Evolutionary conservation across 2,113 vertebrate species (phyloP).

Genomic region (Actinemys pallida): DNA sequence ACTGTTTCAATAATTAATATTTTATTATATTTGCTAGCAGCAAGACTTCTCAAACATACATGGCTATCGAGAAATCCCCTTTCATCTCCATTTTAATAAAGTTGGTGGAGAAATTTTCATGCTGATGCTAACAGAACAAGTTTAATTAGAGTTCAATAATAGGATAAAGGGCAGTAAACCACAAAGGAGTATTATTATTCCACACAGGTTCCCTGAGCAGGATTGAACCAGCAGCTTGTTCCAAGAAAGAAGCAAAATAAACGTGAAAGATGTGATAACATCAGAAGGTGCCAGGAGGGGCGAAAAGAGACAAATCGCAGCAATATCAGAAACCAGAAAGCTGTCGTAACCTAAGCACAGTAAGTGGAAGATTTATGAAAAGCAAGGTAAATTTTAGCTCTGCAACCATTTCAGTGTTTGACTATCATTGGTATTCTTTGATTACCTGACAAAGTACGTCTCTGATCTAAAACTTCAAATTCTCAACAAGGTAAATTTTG

Average conservation of each 20-base stretch:
- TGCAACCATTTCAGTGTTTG: background rate
- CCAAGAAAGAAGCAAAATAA: background rate
- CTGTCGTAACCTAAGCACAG: background rate
- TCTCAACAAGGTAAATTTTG: background rate
- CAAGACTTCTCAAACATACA: background rate
- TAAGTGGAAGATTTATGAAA: background rate
- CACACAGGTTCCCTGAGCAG: background rate
- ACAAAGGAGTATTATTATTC: background rate
- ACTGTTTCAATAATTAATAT: background rate
- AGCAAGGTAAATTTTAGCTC: background rate
- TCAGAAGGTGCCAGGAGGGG: background rate
- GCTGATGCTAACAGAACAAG: background rate
- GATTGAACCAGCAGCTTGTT: background rate
- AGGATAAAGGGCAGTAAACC: background rate
- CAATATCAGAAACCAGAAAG: background rate
- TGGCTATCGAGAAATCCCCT: background rate
- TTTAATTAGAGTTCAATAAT: background rate
- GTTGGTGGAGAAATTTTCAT: background rate
- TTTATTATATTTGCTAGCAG: background rate
- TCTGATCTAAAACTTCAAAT: background rate
- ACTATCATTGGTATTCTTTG: background rate
- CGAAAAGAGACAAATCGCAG: background rate
- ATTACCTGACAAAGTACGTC: background rate
- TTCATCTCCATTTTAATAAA: background rate
- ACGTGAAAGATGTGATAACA: background rate